These are phyloP conservation scores for Heliconius eleuchia DNA, from an alignment of 1,140 invertebrate species.

Conservation along the genomic window DNA sequence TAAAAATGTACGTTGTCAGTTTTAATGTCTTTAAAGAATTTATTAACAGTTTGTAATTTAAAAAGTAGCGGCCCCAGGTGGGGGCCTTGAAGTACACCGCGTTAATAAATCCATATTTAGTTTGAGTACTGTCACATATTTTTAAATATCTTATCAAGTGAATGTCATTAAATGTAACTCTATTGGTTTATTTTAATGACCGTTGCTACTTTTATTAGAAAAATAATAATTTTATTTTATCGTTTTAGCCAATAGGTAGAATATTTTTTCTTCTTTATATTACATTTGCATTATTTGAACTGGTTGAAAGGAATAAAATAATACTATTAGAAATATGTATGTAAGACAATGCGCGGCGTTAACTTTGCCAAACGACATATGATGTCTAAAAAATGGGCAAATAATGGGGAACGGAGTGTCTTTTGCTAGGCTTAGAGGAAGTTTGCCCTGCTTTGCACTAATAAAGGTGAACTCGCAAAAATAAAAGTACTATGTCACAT, in stretches of 20 bases:
- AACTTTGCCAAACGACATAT: too few relatives aligned
- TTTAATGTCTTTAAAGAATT: slow-evolving; percentile 11
- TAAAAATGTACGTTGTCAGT: background rate
- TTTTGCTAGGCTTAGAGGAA: too few relatives aligned
- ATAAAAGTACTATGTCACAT: too few relatives aligned
- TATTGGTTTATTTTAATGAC: background rate
- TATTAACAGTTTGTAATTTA: slow-evolving; percentile 1
- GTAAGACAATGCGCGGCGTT: too few relatives aligned
- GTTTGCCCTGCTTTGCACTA: too few relatives aligned
- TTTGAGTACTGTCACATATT: background rate
- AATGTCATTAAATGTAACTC: background rate
- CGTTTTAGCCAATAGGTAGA: too few relatives aligned
- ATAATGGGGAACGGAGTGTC: too few relatives aligned
- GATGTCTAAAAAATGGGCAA: too few relatives aligned
- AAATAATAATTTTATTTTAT: background rate
- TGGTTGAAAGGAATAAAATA: background rate
- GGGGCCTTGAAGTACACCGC: slow-evolving; percentile 16
- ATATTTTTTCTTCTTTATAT: too few relatives aligned
- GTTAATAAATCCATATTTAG: background rate
- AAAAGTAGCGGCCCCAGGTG: slow-evolving; percentile 13
- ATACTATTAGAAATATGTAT: background rate
- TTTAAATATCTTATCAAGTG: slow-evolving; percentile 7
- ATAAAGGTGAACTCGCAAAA: too few relatives aligned
- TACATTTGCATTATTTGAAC: too few relatives aligned
- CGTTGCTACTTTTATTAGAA: background rate